A percentile compares a stretch with the other conserved stretches of the same genome.
phyloP scores from a whole-genome alignment of 2,797 vertebrate species.

The Sorex maritimensis region DNA sequence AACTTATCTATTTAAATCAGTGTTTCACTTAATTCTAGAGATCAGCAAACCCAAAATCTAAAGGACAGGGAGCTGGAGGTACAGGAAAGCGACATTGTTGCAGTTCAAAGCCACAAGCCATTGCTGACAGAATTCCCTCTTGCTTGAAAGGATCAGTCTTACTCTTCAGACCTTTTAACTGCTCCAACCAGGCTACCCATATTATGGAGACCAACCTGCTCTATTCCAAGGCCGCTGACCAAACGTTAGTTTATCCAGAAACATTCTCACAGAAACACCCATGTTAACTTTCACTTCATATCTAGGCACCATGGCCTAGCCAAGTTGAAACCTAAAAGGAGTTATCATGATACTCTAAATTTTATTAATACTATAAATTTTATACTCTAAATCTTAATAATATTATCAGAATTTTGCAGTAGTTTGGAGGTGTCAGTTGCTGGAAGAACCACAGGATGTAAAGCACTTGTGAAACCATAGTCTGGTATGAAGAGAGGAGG shows the following conservation, averaged over 20 bases:
- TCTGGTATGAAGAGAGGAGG: background rate
- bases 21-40: background rate
- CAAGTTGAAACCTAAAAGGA: constrained; percentile 6
- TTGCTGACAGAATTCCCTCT: background rate
- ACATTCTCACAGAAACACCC: background rate
- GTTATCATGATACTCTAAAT: background rate
- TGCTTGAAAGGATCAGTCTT: background rate
- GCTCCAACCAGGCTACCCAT: background rate
- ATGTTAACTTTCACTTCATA: constrained; percentile 28
- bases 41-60: background rate
- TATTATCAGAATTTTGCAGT: constrained; percentile 31
- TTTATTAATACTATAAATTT: no score
- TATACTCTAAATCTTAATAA: background rate
- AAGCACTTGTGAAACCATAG: background rate
- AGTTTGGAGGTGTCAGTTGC: background rate
- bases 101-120: background rate
- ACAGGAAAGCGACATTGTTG: background rate
- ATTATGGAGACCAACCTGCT: background rate
- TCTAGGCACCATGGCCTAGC: background rate
- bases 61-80: background rate
- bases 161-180: background rate
- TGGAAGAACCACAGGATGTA: background rate
- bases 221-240: background rate
- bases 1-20: background rate
- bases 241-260: background rate